These are phyloP conservation scores for Thymallus thymallus DNA, from an alignment of 2,113 vertebrate genomes.

Conservation along the genomic window DNA sequence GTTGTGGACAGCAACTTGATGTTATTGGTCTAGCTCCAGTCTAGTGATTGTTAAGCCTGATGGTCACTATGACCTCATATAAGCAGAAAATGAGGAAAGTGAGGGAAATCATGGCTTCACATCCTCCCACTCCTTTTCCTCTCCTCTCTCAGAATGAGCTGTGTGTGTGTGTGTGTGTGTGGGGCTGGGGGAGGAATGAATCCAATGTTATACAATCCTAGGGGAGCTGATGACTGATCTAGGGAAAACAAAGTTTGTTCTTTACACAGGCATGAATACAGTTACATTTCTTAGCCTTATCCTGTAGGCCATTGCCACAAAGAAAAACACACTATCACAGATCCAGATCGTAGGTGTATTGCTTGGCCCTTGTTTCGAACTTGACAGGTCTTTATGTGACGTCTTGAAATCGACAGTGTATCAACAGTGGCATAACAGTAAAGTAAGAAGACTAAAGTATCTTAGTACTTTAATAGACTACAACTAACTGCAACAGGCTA, in stretches of 20 bases:
- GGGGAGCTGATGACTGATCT: conserved; percentile 36
- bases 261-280: conserved; percentile 28
- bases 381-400: too few species aligned
- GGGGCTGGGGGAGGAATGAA: conserved; percentile 18
- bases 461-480: background rate
- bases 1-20: conserved; percentile 6
- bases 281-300: background rate
- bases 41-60: conserved; percentile 26
- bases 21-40: conserved; percentile 20
- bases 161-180: background rate
- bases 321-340: conserved; percentile 12
- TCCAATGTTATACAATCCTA: conserved; percentile 15
- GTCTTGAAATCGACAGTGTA: background rate
- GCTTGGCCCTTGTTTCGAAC: background rate
- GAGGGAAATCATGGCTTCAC: conserved; percentile 29
- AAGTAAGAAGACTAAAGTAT: background rate
- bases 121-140: conserved; percentile 52
- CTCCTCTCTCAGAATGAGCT: conserved; percentile 6
- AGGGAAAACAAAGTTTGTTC: conserved; percentile 25
- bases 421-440: background rate
- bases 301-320: background rate
- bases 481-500: background rate
- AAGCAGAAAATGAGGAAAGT: conserved; percentile 29
- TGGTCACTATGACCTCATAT: conserved; percentile 38
- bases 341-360: background rate